Percentiles rank a stretch among this genome's conserved stretches.
These are phyloP conservation scores for Scaptomyza flava DNA, from an alignment of 2,888 invertebrate genomes.

Conservation along the genomic window DNA sequence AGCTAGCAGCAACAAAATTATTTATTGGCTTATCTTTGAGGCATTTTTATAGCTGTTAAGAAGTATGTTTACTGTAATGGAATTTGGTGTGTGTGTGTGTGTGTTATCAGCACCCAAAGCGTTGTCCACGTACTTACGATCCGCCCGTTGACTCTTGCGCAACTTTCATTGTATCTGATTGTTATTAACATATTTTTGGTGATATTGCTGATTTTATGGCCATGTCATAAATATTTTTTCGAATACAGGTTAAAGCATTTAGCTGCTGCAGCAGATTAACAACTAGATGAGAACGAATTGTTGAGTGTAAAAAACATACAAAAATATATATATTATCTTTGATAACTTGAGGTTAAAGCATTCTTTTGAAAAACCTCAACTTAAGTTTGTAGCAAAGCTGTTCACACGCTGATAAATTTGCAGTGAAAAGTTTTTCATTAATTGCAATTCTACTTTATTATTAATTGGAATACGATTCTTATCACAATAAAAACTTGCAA, in stretches of 20 bases:
- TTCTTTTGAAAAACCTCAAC: slow-evolving; percentile 17
- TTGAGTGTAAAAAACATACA: slow-evolving; percentile 7
- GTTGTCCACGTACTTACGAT: not conserved
- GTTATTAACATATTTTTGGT: not conserved
- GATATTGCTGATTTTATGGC: slow-evolving; percentile 3
- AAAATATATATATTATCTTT: not conserved
- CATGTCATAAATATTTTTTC: slow-evolving; percentile 10
- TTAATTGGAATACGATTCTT: not conserved
- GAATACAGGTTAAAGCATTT: not conserved
- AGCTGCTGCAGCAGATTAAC: slow-evolving; percentile 10
- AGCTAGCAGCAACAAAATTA: not conserved
- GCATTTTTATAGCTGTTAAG: slow-evolving; percentile 8
- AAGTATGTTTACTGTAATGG: slow-evolving; percentile 40
- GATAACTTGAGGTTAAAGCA: slow-evolving; percentile 6
- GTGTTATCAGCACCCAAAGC: slow-evolving; percentile 40
- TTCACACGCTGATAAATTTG: not conserved
- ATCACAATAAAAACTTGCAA: not conserved
- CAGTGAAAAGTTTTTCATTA: not conserved
- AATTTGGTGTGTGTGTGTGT: slow-evolving; percentile 39
- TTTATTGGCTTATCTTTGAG: slow-evolving; percentile 42
- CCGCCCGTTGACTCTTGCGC: slow-evolving; percentile 17
- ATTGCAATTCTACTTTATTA: not conserved
- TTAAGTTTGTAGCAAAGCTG: not conserved
- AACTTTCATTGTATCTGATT: slow-evolving; percentile 20
- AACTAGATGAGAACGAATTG: slow-evolving; percentile 21